Conservation (phyloP, 2,797 vertebrate species). For the Gephyroberyx darwinii region DNA sequence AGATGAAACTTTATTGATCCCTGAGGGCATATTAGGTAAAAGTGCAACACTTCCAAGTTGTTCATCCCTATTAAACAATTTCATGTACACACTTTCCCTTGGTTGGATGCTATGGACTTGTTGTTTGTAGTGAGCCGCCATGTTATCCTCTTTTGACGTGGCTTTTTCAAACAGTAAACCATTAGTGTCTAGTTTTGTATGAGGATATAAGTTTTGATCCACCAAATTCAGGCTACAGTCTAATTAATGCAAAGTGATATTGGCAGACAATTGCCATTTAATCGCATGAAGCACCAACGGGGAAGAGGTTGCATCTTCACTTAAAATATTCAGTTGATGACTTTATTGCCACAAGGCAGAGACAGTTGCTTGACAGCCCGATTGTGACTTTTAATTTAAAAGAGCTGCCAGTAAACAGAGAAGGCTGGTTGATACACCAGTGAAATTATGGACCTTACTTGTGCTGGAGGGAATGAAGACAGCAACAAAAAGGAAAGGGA, state of each 20-base stretch:
- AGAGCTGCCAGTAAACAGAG: slow-evolving; percentile 74
- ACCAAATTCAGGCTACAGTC: slow-evolving; percentile 52
- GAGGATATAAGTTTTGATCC: slow-evolving; percentile 34
- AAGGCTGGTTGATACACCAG: slow-evolving; percentile 61
- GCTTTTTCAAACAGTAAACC: slow-evolving; percentile 30
- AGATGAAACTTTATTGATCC: slow-evolving; percentile 3
- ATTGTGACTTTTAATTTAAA: slow-evolving; percentile 83
- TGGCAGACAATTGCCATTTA: slow-evolving; percentile 73
- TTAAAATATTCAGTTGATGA: slow-evolving; percentile 76
- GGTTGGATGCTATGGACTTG: background rate
- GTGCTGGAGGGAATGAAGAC: slow-evolving; percentile 61
- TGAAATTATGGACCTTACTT: slow-evolving; percentile 66
- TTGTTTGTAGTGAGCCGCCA: background rate
- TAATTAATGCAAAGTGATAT: slow-evolving; percentile 77
- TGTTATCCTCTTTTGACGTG: background rate
- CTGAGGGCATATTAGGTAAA: too few species aligned
- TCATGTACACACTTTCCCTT: background rate
- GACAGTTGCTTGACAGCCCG: slow-evolving; percentile 76
- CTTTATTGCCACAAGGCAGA: slow-evolving; percentile 74
- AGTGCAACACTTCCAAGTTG: background rate
- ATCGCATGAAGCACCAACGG: slow-evolving; percentile 61
- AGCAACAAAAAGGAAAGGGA: slow-evolving; percentile 52
- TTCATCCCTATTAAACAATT: background rate
- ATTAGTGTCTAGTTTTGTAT: slow-evolving; percentile 18
- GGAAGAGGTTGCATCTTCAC: slow-evolving; percentile 69